Conservation (phyloP, 2,113 vertebrate species). For the Podocnemis expansa region DNA sequence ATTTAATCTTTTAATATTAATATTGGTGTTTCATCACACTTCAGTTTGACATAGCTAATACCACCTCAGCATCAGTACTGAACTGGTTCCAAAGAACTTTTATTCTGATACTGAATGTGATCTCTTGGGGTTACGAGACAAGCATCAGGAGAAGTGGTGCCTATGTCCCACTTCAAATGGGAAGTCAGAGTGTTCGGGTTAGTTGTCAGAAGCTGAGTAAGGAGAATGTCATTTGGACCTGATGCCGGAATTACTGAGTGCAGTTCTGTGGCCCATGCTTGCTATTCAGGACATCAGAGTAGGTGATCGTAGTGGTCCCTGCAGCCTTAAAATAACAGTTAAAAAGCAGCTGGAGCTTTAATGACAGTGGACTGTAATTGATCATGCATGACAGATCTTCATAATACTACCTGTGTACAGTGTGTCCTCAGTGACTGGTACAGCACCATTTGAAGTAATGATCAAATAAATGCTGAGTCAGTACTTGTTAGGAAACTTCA, state of each 20-base stretch:
- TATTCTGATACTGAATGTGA: background rate
- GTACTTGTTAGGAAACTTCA: background rate
- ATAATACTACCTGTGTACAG: background rate
- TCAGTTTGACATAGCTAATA: background rate
- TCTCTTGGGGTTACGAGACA: background rate
- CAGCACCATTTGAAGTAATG: background rate
- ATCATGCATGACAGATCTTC: background rate
- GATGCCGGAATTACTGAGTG: background rate
- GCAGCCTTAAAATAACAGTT: background rate
- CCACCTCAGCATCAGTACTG: background rate
- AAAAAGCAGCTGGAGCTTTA: background rate
- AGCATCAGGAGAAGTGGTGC: background rate
- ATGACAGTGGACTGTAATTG: background rate
- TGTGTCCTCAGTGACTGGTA: background rate
- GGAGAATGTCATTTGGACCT: background rate
- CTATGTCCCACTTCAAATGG: accelerated
- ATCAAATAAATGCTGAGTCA: background rate
- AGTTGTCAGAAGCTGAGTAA: background rate
- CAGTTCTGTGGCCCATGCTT: background rate
- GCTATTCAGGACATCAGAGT: background rate
- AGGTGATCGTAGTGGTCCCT: too few species aligned
- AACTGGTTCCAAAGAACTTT: background rate
- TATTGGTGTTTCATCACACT: background rate
- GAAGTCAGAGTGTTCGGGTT: background rate
- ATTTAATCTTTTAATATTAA: background rate